These are phyloP conservation scores for Barypeithes pellucidus DNA, from an alignment of 2,888 invertebrate species.

Conservation along the genomic window DNA sequence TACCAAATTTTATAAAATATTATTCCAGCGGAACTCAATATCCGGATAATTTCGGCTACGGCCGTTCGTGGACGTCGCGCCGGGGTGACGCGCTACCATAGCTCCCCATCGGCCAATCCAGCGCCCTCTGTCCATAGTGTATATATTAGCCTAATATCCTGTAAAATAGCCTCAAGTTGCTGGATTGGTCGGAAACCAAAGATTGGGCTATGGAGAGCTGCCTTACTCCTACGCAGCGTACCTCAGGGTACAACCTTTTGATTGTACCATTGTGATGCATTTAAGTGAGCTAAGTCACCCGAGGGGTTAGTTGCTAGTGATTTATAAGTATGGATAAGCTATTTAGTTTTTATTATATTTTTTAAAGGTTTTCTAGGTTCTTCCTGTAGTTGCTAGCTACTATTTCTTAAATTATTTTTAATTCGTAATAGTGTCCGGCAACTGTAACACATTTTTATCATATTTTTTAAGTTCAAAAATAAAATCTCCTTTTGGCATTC, in stretches of 20 bases:
- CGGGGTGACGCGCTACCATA: conserved; percentile 37
- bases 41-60: conserved; percentile 60
- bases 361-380: conserved; percentile 39
- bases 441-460: not conserved
- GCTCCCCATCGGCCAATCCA: conserved; percentile 48
- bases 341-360: conserved; percentile 32
- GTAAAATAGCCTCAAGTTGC: conserved; percentile 44
- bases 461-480: not conserved
- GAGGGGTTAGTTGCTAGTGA: conserved; percentile 55
- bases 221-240: conserved; percentile 47
- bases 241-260: conserved; percentile 45
- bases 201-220: conserved; percentile 59
- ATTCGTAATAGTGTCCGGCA: conserved; percentile 7
- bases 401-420: conserved; percentile 8
- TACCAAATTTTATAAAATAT: conserved; percentile 53
- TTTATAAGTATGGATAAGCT: conserved; percentile 45
- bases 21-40: conserved; percentile 56
- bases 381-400: conserved; percentile 19
- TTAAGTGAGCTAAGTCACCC: conserved; percentile 67
- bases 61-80: conserved; percentile 55
- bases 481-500: not conserved
- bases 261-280: conserved; percentile 64
- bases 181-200: conserved; percentile 67
- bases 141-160: conserved; percentile 49
- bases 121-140: conserved; percentile 51